Evolutionary conservation across 2,888 invertebrate species (phyloP).

Genomic region (Apamea epomidion): DNA sequence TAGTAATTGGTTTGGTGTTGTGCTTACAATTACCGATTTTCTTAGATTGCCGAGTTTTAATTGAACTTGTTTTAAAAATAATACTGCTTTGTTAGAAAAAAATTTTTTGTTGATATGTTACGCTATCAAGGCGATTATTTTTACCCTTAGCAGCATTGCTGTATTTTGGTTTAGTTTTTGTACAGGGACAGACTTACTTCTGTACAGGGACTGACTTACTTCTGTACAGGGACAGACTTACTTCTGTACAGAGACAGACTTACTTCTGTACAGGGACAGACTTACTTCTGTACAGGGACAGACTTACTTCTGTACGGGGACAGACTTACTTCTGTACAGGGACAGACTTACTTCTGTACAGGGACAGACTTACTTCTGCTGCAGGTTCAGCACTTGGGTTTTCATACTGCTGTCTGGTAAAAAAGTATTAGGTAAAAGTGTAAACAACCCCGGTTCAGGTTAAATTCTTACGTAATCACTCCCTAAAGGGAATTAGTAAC

Average conservation of each 20-base stretch:
- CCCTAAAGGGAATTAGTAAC: background rate
- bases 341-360: too few species aligned
- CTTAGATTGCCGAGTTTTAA: slow-evolving; percentile 29
- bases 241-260: too few species aligned
- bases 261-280: too few species aligned
- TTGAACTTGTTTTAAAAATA: slow-evolving; percentile 36
- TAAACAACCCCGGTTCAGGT: background rate
- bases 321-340: too few species aligned
- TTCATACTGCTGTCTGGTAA: background rate
- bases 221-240: background rate
- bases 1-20: slow-evolving; percentile 32
- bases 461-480: background rate
- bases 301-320: background rate
- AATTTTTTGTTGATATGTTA: background rate
- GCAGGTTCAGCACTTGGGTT: background rate
- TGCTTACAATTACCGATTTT: slow-evolving; percentile 46
- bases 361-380: background rate
- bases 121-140: background rate
- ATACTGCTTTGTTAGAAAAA: background rate
- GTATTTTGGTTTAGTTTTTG: too few species aligned
- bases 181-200: background rate
- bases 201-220: background rate
- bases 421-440: background rate
- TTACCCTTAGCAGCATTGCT: background rate
- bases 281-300: background rate